Evolutionary conservation across 2,888 invertebrate genomes (phyloP).

Genomic region (Lasioglossum villosulum): DNA sequence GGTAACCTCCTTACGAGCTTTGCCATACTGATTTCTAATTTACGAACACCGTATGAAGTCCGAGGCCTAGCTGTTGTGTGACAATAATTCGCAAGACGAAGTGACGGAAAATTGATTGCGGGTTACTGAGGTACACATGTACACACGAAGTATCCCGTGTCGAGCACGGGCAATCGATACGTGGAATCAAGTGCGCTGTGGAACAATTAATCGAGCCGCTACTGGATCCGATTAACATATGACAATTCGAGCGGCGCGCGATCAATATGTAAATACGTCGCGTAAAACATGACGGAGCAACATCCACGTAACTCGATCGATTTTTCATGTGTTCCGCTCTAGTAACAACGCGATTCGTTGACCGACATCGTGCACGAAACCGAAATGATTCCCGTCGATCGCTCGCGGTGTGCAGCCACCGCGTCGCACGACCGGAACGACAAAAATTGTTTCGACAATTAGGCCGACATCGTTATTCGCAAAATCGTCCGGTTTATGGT

Average conservation of each 20-base stretch:
- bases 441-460: not conserved
- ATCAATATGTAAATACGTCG: not conserved
- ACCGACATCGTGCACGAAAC: not conserved
- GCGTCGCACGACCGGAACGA: not conserved
- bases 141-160: not conserved
- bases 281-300: not conserved
- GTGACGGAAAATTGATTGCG: not conserved
- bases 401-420: no score
- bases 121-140: not conserved
- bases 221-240: not conserved
- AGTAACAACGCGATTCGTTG: not conserved
- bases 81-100: not conserved
- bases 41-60: no score
- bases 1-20: not conserved
- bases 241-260: not conserved
- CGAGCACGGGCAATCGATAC: not conserved
- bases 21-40: not conserved
- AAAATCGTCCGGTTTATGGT: not conserved
- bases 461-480: not conserved
- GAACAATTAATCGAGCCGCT: not conserved
- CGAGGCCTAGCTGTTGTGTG: not conserved
- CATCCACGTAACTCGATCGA: conserved; percentile 1
- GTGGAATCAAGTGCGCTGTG: not conserved
- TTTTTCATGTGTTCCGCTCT: conserved; percentile 2
- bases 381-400: not conserved